phyloP scores from a whole-genome alignment of 2,797 vertebrate species.

The Chloroceryle inda region DNA sequence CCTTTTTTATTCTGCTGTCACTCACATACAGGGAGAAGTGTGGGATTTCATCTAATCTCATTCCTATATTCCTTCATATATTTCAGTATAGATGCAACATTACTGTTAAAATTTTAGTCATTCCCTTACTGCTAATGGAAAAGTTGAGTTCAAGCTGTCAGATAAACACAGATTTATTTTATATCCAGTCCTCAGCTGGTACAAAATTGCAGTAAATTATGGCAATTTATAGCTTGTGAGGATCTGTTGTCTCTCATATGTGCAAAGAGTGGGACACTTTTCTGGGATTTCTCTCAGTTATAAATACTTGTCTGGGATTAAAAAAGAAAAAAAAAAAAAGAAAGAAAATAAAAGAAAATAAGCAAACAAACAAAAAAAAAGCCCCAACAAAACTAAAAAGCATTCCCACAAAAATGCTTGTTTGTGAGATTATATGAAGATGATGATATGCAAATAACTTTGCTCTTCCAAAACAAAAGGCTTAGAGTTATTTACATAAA shows the following conservation, averaged over 20 bases:
- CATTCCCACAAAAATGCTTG: neutral
- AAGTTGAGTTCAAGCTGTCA: neutral
- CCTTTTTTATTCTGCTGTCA: neutral
- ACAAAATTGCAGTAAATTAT: neutral
- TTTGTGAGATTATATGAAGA: neutral
- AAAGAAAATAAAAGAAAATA: neutral
- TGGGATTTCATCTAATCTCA: neutral
- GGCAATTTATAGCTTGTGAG: neutral
- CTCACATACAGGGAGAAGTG: neutral
- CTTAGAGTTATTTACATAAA: slow-evolving; percentile 58
- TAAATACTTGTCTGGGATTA: neutral
- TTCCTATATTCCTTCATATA: neutral
- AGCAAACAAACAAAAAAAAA: neutral
- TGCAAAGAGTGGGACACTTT: neutral
- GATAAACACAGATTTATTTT: neutral
- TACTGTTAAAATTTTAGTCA: neutral
- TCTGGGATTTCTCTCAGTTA: neutral
- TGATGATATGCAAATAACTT: neutral
- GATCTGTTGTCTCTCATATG: neutral
- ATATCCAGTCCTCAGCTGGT: neutral
- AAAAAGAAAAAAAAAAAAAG: neutral
- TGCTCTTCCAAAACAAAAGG: slow-evolving; percentile 55
- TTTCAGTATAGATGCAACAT: neutral
- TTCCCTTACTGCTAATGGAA: neutral
- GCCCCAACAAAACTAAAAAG: neutral